Percentiles rank a stretch among this genome's conserved stretches.
phyloP scores from a whole-genome alignment of 2,888 invertebrate genomes.

The Melipona beecheii region DNA sequence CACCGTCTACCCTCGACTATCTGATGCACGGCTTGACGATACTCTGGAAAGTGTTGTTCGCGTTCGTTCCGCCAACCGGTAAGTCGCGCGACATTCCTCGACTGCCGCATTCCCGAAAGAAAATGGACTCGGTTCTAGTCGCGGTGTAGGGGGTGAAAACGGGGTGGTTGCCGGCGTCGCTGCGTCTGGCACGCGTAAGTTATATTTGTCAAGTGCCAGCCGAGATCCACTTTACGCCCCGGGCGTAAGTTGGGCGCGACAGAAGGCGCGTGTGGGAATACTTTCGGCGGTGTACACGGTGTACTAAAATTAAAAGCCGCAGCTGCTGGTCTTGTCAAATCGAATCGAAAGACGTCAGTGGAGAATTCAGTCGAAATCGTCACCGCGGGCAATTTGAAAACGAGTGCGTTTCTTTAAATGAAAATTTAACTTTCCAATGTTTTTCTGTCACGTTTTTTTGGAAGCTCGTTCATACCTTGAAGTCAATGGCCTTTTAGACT shows the following conservation, averaged over 20 bases:
- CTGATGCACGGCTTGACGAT: slow-evolving; percentile 97
- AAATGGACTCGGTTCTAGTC: background rate
- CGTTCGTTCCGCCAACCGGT: slow-evolving; percentile 99
- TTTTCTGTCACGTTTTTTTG: no score
- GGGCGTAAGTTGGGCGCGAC: background rate
- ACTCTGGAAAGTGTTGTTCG: slow-evolving; percentile 99
- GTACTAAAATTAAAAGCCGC: background rate
- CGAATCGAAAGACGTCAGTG: background rate
- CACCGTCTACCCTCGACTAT: slow-evolving; percentile 95
- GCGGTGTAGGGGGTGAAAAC: background rate
- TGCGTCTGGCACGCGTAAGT: slow-evolving; percentile 35
- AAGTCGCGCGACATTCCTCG: slow-evolving; percentile 72
- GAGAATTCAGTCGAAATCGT: background rate
- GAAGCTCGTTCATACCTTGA: no score
- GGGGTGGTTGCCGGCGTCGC: background rate
- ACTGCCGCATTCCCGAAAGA: background rate
- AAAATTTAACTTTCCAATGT: no score
- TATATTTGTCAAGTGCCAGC: slow-evolving; percentile 32
- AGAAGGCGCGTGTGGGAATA: background rate
- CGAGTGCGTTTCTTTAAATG: no score
- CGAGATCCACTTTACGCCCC: slow-evolving; percentile 18
- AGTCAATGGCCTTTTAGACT: no score
- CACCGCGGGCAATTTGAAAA: no score
- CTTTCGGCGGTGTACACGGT: background rate
- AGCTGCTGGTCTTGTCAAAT: background rate